A percentile compares a stretch with the other conserved stretches of the same genome.
Evolutionary conservation across 2,113 vertebrate genomes (phyloP).

Genomic region (Eurystomus gularis): DNA sequence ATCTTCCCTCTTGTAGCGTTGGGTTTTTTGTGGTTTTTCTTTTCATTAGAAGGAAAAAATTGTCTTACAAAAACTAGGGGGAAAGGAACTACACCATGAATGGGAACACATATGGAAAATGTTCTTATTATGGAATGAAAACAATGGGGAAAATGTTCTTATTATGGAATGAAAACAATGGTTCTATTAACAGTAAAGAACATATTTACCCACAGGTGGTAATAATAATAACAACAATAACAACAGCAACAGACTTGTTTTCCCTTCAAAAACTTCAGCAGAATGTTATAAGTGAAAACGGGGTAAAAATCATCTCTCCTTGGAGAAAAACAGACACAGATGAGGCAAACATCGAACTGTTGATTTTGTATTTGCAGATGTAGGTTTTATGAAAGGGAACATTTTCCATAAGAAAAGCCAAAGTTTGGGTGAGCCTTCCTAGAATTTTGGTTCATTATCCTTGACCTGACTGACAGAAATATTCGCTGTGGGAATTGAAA

Average conservation of each 20-base stretch:
- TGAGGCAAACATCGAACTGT: conserved; percentile 33
- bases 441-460: conserved; percentile 30
- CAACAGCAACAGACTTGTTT: not conserved
- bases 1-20: not conserved
- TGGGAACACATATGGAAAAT: not conserved
- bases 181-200: not conserved
- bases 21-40: not conserved
- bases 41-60: not conserved
- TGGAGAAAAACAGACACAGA: not conserved
- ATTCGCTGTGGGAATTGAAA: conserved; percentile 14
- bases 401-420: not conserved
- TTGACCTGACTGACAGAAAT: conserved; percentile 22
- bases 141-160: not conserved
- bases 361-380: conserved; percentile 22
- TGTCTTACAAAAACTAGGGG: not conserved
- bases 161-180: not conserved
- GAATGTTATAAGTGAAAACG: not conserved
- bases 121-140: not conserved
- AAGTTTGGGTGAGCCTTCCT: not conserved
- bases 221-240: not conserved
- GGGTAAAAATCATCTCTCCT: not conserved
- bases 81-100: not conserved
- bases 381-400: not conserved
- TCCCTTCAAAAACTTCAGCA: not conserved
- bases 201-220: not conserved